Evolutionary conservation across 2,113 vertebrate genomes (phyloP).

Genomic region (Maccullochella peelii): DNA sequence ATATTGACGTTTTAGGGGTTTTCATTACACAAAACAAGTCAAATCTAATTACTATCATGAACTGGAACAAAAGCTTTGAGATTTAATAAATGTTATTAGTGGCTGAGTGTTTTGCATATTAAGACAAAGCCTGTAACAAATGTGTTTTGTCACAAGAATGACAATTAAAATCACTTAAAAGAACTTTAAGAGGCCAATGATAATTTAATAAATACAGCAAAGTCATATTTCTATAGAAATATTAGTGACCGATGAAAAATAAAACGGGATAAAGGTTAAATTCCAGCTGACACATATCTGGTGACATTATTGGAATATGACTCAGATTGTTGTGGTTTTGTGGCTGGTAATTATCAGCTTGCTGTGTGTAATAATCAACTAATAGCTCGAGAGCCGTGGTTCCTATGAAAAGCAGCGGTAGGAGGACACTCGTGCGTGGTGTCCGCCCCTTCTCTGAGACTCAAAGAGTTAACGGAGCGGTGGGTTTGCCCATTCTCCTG

Average conservation of each 20-base stretch:
- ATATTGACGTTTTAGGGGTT: background rate
- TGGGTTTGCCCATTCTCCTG: conserved; percentile 85
- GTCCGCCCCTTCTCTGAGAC: conserved; percentile 75
- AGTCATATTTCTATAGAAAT: background rate
- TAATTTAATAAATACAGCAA: background rate
- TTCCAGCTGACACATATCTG: background rate
- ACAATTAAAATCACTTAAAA: background rate
- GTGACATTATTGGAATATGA: background rate
- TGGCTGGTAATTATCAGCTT: conserved; percentile 2
- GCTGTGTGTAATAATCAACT: conserved; percentile 25
- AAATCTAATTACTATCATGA: background rate
- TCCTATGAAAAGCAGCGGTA: conserved; percentile 22
- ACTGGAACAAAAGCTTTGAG: conserved; percentile 5
- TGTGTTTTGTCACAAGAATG: background rate
- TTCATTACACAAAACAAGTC: background rate
- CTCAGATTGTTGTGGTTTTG: background rate
- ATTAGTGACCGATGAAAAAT: background rate
- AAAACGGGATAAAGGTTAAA: background rate
- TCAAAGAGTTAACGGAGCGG: conserved; percentile 86
- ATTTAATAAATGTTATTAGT: conserved; percentile 3
- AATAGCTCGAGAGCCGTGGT: conserved; percentile 21
- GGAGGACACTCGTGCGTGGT: conserved; percentile 59
- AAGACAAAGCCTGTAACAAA: background rate
- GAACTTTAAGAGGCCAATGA: background rate
- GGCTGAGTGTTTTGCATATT: background rate